Conservation (phyloP, 2,113 vertebrate species). For the Scartelaos histophorus region DNA sequence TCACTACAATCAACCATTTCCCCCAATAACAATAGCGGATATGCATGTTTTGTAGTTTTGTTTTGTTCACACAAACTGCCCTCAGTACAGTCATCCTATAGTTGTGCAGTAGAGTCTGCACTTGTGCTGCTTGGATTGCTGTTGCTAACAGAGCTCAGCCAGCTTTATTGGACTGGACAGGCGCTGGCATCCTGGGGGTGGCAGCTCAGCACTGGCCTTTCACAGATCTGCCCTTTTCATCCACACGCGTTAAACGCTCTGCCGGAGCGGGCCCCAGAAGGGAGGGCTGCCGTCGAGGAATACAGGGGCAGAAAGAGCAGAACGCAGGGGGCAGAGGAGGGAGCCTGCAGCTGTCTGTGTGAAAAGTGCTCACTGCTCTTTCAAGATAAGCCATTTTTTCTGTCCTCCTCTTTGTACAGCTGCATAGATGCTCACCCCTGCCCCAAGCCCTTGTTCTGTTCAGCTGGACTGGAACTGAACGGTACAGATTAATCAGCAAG, state of each 20-base stretch:
- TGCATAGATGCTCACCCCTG: constrained; percentile 62
- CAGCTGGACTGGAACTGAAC: constrained; percentile 63
- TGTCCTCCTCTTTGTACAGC: constrained; percentile 41
- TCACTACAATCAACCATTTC: constrained; percentile 9
- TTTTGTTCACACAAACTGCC: constrained; percentile 20
- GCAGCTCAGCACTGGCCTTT: constrained; percentile 72
- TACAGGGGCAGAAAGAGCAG: constrained; percentile 47
- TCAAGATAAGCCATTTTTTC: constrained; percentile 76
- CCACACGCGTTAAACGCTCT: constrained; percentile 74
- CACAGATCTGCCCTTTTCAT: constrained; percentile 79
- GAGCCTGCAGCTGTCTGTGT: constrained; percentile 78
- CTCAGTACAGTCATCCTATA: constrained; percentile 20
- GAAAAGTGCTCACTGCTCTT: constrained; percentile 75
- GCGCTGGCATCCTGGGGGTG: constrained; percentile 75
- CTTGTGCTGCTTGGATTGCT: constrained; percentile 49
- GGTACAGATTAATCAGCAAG: constrained; percentile 57
- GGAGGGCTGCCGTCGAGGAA: constrained; percentile 42
- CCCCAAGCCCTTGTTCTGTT: constrained; percentile 64
- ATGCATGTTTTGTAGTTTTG: constrained; percentile 23
- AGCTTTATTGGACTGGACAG: constrained; percentile 86
- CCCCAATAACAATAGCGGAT: constrained; percentile 17
- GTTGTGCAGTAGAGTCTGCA: constrained; percentile 36
- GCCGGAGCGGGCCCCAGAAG: constrained; percentile 56
- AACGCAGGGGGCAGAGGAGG: constrained; percentile 46
- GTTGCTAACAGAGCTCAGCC: constrained; percentile 66